Conservation (phyloP, 1,140 invertebrate species). For the Magallana ariakensis region DNA sequence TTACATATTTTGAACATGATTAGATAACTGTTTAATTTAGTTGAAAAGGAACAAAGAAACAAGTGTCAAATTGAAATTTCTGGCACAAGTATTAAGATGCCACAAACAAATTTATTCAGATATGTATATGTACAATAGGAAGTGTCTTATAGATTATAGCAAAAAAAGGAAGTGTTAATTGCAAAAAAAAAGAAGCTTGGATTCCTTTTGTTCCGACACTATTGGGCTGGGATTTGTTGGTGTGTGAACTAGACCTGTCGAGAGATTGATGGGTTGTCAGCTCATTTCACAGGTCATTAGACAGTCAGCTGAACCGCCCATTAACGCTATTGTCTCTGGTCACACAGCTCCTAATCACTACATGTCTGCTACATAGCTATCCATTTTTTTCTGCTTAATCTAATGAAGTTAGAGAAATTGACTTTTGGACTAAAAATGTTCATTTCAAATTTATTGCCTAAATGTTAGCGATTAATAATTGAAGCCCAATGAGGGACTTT, state of each 20-base stretch:
- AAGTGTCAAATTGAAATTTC: too few species aligned
- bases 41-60: too few species aligned
- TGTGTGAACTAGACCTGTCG: conserved; percentile 1
- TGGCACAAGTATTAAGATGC: too few species aligned
- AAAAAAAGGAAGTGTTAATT: too few species aligned
- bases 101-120: too few species aligned
- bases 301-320: neutral
- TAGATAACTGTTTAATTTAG: too few species aligned
- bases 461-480: neutral
- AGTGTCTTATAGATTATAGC: too few species aligned
- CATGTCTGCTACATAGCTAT: neutral
- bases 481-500: neutral
- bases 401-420: conserved; percentile 28
- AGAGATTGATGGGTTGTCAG: conserved; percentile 12
- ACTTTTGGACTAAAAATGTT: neutral
- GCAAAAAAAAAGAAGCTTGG: too few species aligned
- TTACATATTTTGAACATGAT: too few species aligned
- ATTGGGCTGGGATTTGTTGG: neutral
- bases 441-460: conserved; percentile 27
- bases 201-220: too few species aligned
- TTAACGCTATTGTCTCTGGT: neutral
- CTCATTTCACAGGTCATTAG: neutral
- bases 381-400: conserved; percentile 9
- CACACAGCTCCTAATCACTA: neutral
- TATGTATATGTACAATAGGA: too few species aligned